Conservation (phyloP, 1,140 invertebrate genomes). For the Zaprionus vittiger region DNA sequence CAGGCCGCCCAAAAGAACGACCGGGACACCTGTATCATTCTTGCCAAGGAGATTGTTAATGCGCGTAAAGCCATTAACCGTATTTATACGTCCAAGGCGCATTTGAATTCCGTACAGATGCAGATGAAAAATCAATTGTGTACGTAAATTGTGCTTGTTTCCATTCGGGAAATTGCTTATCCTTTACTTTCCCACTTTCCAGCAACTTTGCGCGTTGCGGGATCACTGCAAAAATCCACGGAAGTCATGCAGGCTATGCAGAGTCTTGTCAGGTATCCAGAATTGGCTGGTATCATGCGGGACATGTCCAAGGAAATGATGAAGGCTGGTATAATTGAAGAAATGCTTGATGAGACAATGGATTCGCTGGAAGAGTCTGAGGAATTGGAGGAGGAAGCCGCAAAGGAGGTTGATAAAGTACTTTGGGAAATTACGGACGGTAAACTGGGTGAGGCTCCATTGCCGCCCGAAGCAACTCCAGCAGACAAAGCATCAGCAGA, state of each 20-base stretch:
- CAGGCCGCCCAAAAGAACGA: constrained; percentile 98
- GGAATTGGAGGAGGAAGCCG: constrained; percentile 96
- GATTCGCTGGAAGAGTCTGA: constrained; percentile 95
- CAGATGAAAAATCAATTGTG: constrained; percentile 99
- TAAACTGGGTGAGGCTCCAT: constrained; percentile 94
- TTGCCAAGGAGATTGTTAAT: constrained; percentile 97
- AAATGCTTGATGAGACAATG: constrained; percentile 99
- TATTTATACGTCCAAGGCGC: constrained; percentile 98
- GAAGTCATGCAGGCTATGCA: constrained; percentile 99
- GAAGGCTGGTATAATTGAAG: constrained; percentile 99
- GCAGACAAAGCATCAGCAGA: constrained; percentile 85
- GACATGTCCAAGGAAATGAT: constrained; percentile 99
- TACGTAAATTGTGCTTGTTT: constrained; percentile 82
- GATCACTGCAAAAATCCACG: constrained; percentile 95
- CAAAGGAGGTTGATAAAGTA: constrained; percentile 97
- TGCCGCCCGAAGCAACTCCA: constrained; percentile 88
- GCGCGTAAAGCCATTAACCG: constrained; percentile 95
- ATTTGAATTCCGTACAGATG: constrained; percentile 97
- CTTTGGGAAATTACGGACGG: constrained; percentile 98
- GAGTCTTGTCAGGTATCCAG: constrained; percentile 93
- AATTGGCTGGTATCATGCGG: constrained; percentile 97
- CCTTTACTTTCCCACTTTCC: constrained; percentile 9
- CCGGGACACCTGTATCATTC: constrained; percentile 95
- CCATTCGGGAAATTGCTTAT: not conserved
- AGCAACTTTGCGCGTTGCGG: constrained; percentile 95